Evolutionary conservation across 37 sponge, comb jelly and placozoan species (phyloP).

Genomic region (Spongilla lacustris): DNA sequence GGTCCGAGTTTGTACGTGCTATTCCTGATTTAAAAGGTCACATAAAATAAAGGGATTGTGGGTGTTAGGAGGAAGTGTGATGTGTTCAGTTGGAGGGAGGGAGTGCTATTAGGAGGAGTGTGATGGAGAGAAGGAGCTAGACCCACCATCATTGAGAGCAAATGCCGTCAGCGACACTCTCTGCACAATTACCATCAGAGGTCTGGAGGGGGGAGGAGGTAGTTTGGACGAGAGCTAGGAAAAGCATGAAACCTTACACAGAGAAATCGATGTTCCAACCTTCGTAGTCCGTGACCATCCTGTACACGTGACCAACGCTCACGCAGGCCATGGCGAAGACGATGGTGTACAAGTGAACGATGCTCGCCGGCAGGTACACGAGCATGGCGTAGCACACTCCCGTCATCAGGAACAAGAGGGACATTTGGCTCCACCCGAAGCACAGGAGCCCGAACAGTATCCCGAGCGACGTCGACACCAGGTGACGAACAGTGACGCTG

Average conservation of each 20-base stretch:
- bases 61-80: neutral
- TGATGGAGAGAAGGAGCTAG: too few relatives aligned
- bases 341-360: conserved; percentile 50
- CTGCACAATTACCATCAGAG: conserved; percentile 74
- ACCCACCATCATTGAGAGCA: conserved; percentile 77
- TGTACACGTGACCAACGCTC: conserved; percentile 64
- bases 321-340: conserved; percentile 60
- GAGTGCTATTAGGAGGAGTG: too few relatives aligned
- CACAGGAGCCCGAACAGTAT: conserved; percentile 54
- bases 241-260: conserved; percentile 30
- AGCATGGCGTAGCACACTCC: neutral
- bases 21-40: neutral
- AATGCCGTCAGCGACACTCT: conserved; percentile 53
- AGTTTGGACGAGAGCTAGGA: neutral
- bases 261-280: conserved; percentile 75
- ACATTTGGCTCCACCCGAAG: conserved; percentile 41
- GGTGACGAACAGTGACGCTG: conserved; percentile 23
- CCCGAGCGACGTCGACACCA: conserved; percentile 34
- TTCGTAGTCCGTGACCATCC: conserved; percentile 76
- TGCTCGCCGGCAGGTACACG: neutral
- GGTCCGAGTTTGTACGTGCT: conserved; percentile 39
- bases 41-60: neutral
- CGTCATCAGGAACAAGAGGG: neutral
- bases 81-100: neutral
- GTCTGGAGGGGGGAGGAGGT: conserved; percentile 24